These are phyloP conservation scores for Apistogramma diplotaenia DNA, from an alignment of 2,113 vertebrate species.

Conservation along the genomic window DNA sequence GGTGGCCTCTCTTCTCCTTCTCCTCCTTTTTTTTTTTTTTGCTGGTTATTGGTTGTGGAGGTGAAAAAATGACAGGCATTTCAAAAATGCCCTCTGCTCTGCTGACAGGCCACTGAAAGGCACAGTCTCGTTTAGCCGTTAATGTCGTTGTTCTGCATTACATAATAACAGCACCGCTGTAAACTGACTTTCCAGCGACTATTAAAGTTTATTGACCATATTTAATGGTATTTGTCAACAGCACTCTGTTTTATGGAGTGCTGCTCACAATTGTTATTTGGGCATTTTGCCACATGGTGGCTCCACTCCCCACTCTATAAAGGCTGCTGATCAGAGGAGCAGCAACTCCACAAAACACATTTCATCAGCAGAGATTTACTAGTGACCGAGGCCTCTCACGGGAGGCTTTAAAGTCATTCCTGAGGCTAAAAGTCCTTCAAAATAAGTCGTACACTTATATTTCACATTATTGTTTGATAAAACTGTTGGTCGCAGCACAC, in stretches of 20 bases:
- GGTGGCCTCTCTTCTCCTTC: slow-evolving; percentile 8
- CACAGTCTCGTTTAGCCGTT: slow-evolving; percentile 11
- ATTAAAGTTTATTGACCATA: slow-evolving; percentile 29
- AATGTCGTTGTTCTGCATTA: slow-evolving; percentile 6
- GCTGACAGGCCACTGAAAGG: slow-evolving; percentile 25
- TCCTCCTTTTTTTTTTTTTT: slow-evolving; percentile 6
- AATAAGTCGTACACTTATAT: background rate
- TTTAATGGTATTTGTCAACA: slow-evolving; percentile 12
- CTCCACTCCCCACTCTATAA: slow-evolving; percentile 35
- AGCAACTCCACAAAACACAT: slow-evolving; percentile 44
- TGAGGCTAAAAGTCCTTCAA: background rate
- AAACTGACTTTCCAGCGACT: background rate
- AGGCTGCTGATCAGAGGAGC: background rate
- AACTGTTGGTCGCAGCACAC: background rate
- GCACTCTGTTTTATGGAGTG: background rate
- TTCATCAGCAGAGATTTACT: slow-evolving; percentile 69
- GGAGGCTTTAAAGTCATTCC: slow-evolving; percentile 32
- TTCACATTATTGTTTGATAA: background rate
- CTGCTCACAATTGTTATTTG: slow-evolving; percentile 2
- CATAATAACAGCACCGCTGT: background rate
- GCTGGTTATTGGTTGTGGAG: slow-evolving; percentile 59
- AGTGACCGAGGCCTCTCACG: slow-evolving; percentile 23
- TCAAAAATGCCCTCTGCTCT: slow-evolving; percentile 54
- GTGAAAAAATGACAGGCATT: slow-evolving; percentile 66
- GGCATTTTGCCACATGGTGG: slow-evolving; percentile 59